Evolutionary conservation across 2,113 vertebrate species (phyloP), one percentile per base, ranked within the genome.

Genomic region (Oostethus manadensis): DNA sequence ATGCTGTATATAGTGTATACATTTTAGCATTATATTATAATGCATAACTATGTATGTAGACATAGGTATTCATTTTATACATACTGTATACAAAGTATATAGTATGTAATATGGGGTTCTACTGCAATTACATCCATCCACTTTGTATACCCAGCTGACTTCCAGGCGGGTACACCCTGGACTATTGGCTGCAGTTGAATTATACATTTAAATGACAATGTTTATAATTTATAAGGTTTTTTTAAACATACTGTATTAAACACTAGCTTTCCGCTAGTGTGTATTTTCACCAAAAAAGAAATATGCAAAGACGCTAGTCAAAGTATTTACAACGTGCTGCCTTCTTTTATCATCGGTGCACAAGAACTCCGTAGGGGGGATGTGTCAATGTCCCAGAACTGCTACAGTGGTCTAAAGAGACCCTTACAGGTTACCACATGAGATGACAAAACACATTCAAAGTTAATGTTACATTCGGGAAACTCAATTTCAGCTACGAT

Each of bases 301-400:
- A 26, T 51, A 51, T 17, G 23, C 8, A 17, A 54, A 54, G 53
- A 40, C 33, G 38, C n/a, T 13, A 6, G 16, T 40, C n/a, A 64
- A 71, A 85, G 77, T 87, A 88, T 86, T 87, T 82, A 86, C 71
- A 81, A 48, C 73, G 67, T 65, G 66, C 40, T 59, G 70, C 70
- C 29, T 33, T 53, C n/a, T n/a, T 40, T 62, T 77, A 68, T 58
- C 46, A 38, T 40, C 38, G 62, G 67, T 79, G 85, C 77, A 86
- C 78, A 86, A 71, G 64, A 68, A 72, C 83, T 75, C 63, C 57
- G 62, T 56, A 53, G 66, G 55, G 74, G 74, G 67, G 67, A 66
- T 55, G 78, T 53, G 60, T 72, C 45, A 22, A 60, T 51, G 74
- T 73, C 68, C 72, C 54, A 65, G 8, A 53, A 58, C 47, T 61